Base-by-base conservation (phyloP, 92 coral and sea anemone genomes). In the Scolanthus callimorphus region DNA sequence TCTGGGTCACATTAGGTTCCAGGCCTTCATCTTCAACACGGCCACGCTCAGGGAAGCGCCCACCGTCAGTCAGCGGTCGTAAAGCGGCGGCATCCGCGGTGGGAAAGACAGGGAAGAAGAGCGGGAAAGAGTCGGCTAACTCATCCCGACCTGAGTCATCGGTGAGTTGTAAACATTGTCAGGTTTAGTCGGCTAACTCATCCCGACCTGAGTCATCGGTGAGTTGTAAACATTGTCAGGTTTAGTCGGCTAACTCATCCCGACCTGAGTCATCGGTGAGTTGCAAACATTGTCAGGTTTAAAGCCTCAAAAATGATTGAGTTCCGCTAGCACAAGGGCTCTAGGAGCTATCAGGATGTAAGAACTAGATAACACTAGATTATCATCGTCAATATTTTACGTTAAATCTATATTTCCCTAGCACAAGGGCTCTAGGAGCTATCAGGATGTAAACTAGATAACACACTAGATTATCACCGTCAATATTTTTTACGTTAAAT, bases 131-230 rank as follows among this genome's bases (percentile, higher is more conserved):
- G 54, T 87, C 96, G 8, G 71, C 82, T 22, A 87, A 39, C 58
- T 83, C 95, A 24, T 86, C 96, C 13, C 66, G 96, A 59, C 96
- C 96, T 17, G 77, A 78, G 31, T 87, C 96, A 29, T 85, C 96
- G 79, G 87, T 81, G 49, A 54, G 82, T 21, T 46, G 23, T 15
- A 34, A 15, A 6, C 15, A 34, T 15, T 34, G 43, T 34, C n/a
- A n/a, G n/a, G n/a, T n/a, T n/a, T n/a, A 83, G 54, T 87, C 96
- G 8, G 71, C 82, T 22, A 87, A 39, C 58, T 83, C 95, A 24
- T 86, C 96, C 13, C 66, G 96, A 59, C 96, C 96, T 17, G 77
- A 78, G 31, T 87, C 96, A 29, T 85, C 96, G 79, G 87, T 81
- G 49, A 54, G 82, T 21, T 46, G 23, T 15, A 34, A 15, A 6